Evolutionary conservation across 2,113 vertebrate species (phyloP).

Genomic region (Uria aalge): DNA sequence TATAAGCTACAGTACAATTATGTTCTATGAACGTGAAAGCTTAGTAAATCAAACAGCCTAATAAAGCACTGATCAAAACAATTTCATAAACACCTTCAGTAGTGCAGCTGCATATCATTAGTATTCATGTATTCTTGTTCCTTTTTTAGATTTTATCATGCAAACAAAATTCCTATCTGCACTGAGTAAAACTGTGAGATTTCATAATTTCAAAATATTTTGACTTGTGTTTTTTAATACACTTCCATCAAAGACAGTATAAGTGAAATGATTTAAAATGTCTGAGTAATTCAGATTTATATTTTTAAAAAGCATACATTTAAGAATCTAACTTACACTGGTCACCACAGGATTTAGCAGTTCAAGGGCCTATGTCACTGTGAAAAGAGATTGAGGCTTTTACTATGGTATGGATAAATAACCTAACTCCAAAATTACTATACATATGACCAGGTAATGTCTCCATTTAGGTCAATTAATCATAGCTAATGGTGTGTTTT

Average conservation of each 20-base stretch:
- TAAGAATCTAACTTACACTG: background rate
- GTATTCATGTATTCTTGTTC: background rate
- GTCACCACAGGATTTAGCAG: background rate
- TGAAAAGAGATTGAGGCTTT: background rate
- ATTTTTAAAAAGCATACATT: background rate
- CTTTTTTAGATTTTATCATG: background rate
- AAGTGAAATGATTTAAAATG: background rate
- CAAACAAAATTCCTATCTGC: background rate
- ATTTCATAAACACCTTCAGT: background rate
- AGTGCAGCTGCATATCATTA: background rate
- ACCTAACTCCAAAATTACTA: background rate
- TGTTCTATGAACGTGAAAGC: background rate
- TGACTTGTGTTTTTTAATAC: background rate
- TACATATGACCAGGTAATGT: background rate
- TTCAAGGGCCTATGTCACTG: background rate
- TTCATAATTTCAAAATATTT: slow-evolving; percentile 27
- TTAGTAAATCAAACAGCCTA: background rate
- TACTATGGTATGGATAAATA: background rate
- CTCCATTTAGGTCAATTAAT: background rate
- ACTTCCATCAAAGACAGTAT: background rate
- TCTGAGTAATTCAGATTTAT: background rate
- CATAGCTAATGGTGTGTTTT: background rate
- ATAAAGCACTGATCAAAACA: background rate
- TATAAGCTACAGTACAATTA: background rate
- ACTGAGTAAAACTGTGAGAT: background rate